phyloP scores from a whole-genome alignment of 2,888 invertebrate species.

The Serrognathus titanus region DNA sequence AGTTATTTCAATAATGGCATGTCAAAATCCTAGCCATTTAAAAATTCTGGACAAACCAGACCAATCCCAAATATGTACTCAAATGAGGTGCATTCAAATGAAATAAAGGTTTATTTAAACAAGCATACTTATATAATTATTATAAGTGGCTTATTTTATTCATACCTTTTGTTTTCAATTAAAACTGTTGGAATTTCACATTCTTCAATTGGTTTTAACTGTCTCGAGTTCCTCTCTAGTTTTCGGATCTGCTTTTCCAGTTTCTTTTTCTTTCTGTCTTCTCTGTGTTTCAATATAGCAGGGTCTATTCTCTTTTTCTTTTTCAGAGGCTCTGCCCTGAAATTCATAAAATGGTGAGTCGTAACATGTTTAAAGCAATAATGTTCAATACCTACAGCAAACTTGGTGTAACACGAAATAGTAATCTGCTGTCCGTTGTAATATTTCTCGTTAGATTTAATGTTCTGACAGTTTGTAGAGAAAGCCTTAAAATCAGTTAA shows the following conservation, averaged over 20 bases:
- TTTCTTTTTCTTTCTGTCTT: constrained; percentile 76
- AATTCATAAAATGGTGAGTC: constrained; percentile 26
- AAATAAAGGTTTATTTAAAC: too few species aligned
- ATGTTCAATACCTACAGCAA: constrained; percentile 5
- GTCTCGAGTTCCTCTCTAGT: constrained; percentile 74
- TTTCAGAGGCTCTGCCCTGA: constrained; percentile 82
- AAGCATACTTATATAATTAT: too few species aligned
- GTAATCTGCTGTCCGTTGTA: constrained; percentile 2
- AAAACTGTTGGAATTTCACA: constrained; percentile 69
- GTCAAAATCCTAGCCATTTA: too few species aligned
- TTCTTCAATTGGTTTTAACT: constrained; percentile 89
- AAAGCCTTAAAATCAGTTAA: not conserved
- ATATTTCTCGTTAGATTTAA: not conserved
- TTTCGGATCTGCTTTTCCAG: constrained; percentile 83
- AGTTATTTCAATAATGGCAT: too few species aligned
- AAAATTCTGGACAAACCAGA: too few species aligned
- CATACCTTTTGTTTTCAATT: constrained; percentile 63
- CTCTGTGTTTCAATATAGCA: constrained; percentile 71
- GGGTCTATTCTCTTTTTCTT: constrained; percentile 87
- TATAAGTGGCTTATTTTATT: too few species aligned
- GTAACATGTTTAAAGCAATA: not conserved
- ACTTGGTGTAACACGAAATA: constrained; percentile 12
- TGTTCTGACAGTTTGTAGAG: not conserved
- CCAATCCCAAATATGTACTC: too few species aligned
- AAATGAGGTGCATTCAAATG: too few species aligned